Conservation (phyloP, 1,140 invertebrate genomes). For the Neelides sp. region DNA sequence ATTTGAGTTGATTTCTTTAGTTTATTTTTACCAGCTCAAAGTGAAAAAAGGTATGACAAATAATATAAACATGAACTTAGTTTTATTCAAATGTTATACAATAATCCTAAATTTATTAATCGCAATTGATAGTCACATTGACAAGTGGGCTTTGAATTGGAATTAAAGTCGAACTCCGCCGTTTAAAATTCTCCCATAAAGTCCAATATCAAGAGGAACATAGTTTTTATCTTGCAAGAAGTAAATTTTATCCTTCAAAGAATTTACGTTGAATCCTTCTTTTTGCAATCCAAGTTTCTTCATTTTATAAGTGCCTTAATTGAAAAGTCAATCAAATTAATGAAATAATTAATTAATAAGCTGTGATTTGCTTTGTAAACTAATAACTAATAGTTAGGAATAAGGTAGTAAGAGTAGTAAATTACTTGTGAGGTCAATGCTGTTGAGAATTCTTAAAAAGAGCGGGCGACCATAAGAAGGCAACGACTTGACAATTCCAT, state of each 20-base stretch:
- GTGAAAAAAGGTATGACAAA: too few relatives aligned
- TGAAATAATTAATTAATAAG: not conserved
- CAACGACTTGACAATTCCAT: conserved; percentile 52
- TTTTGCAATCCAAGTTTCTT: conserved; percentile 81
- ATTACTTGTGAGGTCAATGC: conserved; percentile 67
- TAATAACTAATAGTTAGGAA: not conserved
- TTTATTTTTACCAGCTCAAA: too few relatives aligned
- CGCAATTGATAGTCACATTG: too few relatives aligned
- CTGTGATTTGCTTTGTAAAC: too few relatives aligned
- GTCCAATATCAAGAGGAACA: conserved; percentile 46
- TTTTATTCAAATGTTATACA: too few relatives aligned
- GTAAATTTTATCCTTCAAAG: conserved; percentile 62
- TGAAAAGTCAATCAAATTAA: conserved; percentile 17
- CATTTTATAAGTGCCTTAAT: conserved; percentile 74
- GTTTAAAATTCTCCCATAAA: conserved; percentile 50
- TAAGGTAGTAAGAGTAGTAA: conserved; percentile 8
- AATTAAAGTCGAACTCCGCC: conserved; percentile 48
- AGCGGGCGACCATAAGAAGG: conserved; percentile 76
- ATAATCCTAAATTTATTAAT: too few relatives aligned
- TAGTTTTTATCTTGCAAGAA: conserved; percentile 50
- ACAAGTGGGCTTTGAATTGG: too few relatives aligned
- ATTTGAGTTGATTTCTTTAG: too few relatives aligned
- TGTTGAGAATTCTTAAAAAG: conserved; percentile 67
- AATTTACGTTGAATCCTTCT: conserved; percentile 71
- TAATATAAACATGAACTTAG: too few relatives aligned